Conservation (phyloP, 2,113 vertebrate genomes). For the Callipepla californica region DNA sequence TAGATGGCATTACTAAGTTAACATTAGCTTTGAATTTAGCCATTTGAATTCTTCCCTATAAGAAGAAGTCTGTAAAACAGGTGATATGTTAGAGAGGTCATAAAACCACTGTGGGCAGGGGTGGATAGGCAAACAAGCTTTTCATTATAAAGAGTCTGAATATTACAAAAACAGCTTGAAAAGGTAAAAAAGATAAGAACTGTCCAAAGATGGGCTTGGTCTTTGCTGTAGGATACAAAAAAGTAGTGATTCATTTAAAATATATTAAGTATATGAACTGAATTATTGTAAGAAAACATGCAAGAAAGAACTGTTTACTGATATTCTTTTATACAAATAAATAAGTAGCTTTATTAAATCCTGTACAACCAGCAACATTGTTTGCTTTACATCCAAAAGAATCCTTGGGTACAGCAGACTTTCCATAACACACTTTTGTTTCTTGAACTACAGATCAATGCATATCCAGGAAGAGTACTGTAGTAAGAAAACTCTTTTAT, state of each 20-base stretch:
- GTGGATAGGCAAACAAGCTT: fast-evolving
- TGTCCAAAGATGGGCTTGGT: neutral
- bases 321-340: neutral
- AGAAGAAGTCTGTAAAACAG: neutral
- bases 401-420: neutral
- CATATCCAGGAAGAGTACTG: neutral
- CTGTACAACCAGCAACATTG: neutral
- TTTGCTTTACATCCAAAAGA: neutral
- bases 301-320: neutral
- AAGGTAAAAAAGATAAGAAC: neutral
- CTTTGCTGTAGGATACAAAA: neutral
- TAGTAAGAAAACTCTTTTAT: neutral
- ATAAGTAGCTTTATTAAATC: neutral
- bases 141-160: neutral
- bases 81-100: neutral
- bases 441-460: neutral
- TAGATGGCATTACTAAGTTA: neutral
- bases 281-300: neutral
- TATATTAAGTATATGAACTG: neutral
- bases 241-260: neutral
- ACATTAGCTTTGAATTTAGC: neutral
- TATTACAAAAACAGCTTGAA: neutral
- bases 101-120: neutral
- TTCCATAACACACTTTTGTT: neutral
- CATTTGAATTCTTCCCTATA: neutral